Conservation (phyloP, 2,888 invertebrate genomes). For the Agriopis aurantiaria region DNA sequence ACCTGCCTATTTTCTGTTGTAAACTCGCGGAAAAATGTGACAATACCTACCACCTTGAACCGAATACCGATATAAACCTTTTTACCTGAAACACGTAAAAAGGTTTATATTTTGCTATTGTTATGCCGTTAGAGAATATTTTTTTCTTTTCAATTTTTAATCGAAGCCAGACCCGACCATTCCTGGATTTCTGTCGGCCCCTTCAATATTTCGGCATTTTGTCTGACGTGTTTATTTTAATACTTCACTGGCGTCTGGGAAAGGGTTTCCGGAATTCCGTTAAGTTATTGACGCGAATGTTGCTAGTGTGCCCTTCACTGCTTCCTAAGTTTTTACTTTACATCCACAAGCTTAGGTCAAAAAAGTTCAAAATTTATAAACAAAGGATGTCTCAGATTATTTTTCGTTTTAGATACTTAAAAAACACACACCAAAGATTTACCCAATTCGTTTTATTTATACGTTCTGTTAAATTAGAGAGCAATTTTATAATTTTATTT, state of each 20-base stretch:
- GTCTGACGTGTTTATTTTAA: conserved; percentile 46
- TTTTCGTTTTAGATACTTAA: no score
- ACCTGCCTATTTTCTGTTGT: no score
- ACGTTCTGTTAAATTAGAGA: no score
- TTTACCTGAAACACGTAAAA: background rate
- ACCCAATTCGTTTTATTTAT: no score
- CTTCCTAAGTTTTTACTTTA: background rate
- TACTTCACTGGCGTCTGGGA: conserved; percentile 34
- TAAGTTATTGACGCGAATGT: conserved; percentile 15
- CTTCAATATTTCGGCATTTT: conserved; percentile 28
- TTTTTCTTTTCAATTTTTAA: conserved; percentile 47
- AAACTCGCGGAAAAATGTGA: no score
- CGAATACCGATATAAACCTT: background rate
- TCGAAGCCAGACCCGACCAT: conserved; percentile 36
- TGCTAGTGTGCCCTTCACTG: conserved; percentile 1
- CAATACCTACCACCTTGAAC: background rate
- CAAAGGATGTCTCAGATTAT: no score
- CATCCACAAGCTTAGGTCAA: background rate
- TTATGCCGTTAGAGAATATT: conserved; percentile 28
- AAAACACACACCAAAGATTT: no score
- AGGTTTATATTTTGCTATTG: conserved; percentile 5
- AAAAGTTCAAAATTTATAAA: background rate
- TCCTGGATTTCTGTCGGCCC: conserved; percentile 45
- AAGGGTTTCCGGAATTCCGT: conserved; percentile 8
- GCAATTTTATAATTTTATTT: no score